These are phyloP conservation scores for Ctenomys sociabilis DNA, from an alignment of 2,113 vertebrate species.

Conservation along the genomic window DNA sequence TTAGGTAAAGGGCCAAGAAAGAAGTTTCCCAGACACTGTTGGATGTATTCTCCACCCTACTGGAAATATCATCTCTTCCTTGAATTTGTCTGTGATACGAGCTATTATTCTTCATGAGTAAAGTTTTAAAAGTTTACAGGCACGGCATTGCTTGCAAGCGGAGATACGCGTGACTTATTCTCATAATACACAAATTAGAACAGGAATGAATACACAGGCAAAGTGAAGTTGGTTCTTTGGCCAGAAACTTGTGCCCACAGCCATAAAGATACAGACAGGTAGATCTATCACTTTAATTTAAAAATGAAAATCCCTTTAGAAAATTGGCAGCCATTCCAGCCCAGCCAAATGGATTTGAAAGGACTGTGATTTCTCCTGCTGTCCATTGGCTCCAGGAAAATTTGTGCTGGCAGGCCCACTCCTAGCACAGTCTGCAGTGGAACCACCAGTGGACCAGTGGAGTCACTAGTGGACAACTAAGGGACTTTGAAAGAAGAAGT, in stretches of 20 bases:
- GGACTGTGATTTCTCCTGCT: constrained; percentile 65
- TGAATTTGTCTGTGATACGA: constrained; percentile 17
- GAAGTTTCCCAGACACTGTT: constrained; percentile 74
- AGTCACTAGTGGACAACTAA: background rate
- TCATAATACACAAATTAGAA: constrained; percentile 55
- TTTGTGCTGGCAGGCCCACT: constrained; percentile 31
- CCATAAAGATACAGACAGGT: constrained; percentile 59
- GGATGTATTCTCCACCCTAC: constrained; percentile 41
- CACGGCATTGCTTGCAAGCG: constrained; percentile 13
- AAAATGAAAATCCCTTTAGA: constrained; percentile 71
- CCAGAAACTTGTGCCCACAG: constrained; percentile 33
- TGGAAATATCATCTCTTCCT: constrained; percentile 60
- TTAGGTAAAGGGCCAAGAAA: constrained; percentile 67
- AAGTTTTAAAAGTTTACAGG: constrained; percentile 34
- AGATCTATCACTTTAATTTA: constrained; percentile 76
- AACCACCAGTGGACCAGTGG: background rate
- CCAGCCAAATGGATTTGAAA: constrained; percentile 56
- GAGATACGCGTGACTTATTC: background rate
- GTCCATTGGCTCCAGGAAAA: constrained; percentile 15
- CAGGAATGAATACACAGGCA: constrained; percentile 43
- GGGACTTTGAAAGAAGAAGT: constrained; percentile 18
- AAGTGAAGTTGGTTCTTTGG: constrained; percentile 45
- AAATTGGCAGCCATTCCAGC: constrained; percentile 68
- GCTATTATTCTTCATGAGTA: constrained; percentile 32
- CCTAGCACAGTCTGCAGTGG: background rate